Conservation (phyloP, 2,888 invertebrate genomes). For the Drepana falcataria region DNA sequence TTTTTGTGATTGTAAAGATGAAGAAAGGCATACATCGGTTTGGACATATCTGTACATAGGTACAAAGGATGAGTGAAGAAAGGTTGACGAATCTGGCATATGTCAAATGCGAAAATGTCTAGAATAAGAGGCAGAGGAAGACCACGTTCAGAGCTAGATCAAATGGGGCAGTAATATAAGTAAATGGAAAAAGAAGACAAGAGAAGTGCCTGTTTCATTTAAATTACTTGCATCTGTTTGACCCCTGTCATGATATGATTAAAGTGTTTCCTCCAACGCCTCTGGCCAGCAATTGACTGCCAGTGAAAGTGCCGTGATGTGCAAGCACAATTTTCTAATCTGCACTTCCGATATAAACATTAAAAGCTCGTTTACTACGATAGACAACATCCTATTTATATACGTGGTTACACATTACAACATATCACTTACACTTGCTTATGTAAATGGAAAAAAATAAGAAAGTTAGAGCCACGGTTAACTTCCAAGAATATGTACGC, state of each 20-base stretch:
- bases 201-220: neutral
- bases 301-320: constrained; percentile 62
- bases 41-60: too few species aligned
- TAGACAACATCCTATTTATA: constrained; percentile 1
- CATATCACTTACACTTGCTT: neutral
- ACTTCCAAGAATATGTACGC: too few species aligned
- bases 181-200: neutral
- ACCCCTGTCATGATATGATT: neutral
- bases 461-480: too few species aligned
- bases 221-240: neutral
- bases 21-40: too few species aligned
- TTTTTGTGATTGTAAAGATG: too few species aligned
- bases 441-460: neutral
- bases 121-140: too few species aligned
- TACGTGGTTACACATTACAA: too few species aligned
- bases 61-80: too few species aligned
- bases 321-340: constrained; percentile 56
- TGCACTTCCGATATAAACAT: constrained; percentile 40
- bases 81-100: too few species aligned
- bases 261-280: neutral
- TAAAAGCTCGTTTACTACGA: constrained; percentile 19
- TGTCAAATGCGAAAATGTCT: too few species aligned
- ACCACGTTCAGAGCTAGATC: too few species aligned
- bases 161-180: too few species aligned
- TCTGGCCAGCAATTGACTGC: constrained; percentile 31